Evolutionary conservation across 2,113 vertebrate species (phyloP).

Genomic region (Seriola aureovittata): DNA sequence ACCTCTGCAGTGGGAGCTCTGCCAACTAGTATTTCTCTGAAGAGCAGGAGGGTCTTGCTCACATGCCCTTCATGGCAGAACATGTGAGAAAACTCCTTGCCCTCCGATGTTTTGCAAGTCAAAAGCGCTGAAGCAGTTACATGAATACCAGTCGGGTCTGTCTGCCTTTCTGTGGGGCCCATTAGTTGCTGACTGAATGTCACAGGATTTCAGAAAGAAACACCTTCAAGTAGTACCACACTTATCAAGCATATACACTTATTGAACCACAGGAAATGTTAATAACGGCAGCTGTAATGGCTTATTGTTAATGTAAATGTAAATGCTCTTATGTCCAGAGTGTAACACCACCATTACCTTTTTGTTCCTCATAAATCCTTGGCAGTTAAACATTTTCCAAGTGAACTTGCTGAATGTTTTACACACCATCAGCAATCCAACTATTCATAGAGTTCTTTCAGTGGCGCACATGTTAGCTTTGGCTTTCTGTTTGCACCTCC

Average conservation of each 20-base stretch:
- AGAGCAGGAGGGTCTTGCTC: constrained; percentile 53
- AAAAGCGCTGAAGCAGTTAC: constrained; percentile 46
- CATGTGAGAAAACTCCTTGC: constrained; percentile 56
- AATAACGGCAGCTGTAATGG: constrained; percentile 3
- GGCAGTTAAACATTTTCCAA: constrained; percentile 29
- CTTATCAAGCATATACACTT: background rate
- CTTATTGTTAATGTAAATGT: background rate
- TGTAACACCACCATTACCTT: background rate
- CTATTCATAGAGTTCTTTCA: constrained; percentile 31
- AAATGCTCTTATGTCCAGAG: background rate
- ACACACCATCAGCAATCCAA: constrained; percentile 18
- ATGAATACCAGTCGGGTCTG: constrained; percentile 33
- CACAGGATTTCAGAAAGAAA: constrained; percentile 26
- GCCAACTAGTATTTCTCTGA: constrained; percentile 56
- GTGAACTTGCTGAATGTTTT: constrained; percentile 40
- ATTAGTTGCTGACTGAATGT: constrained; percentile 39
- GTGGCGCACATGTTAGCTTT: constrained; percentile 52
- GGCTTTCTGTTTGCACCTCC: constrained; percentile 56
- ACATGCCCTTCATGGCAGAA: constrained; percentile 56
- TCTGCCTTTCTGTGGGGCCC: constrained; percentile 28
- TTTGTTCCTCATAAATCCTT: constrained; percentile 20
- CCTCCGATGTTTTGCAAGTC: constrained; percentile 57
- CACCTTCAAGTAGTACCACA: background rate
- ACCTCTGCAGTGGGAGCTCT: constrained; percentile 65
- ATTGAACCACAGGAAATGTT: constrained; percentile 8